Evolutionary conservation across 1,140 invertebrate species (phyloP).

Genomic region (Pantala flavescens): DNA sequence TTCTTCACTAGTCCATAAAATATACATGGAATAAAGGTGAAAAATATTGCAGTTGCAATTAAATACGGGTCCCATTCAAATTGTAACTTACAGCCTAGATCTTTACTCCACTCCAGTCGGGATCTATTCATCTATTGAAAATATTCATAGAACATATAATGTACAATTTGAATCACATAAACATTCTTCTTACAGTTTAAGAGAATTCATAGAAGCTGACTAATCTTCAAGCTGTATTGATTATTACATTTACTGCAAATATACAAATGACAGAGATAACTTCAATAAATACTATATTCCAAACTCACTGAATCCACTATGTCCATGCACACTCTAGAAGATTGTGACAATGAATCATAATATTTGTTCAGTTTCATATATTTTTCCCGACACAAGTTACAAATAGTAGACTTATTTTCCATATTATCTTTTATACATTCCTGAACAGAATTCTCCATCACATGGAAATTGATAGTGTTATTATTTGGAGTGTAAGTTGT

Average conservation of each 20-base stretch:
- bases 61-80: neutral
- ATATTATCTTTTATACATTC: conserved; percentile 33
- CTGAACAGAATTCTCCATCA: conserved; percentile 36
- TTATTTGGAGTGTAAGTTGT: conserved; percentile 33
- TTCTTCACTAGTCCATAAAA: neutral
- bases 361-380: conserved; percentile 40
- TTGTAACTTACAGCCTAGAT: neutral
- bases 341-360: conserved; percentile 42
- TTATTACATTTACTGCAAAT: too few species aligned
- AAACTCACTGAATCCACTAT: conserved; percentile 44
- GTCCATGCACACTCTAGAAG: conserved; percentile 45
- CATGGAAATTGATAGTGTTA: conserved; percentile 36
- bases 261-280: too few species aligned
- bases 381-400: conserved; percentile 39
- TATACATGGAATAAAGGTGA: neutral
- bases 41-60: neutral
- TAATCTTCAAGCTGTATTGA: too few species aligned
- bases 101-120: neutral
- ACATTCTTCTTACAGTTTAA: too few species aligned
- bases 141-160: too few species aligned
- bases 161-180: too few species aligned
- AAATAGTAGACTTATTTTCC: conserved; percentile 34
- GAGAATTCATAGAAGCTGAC: too few species aligned
- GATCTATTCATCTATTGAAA: neutral
- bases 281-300: conserved; percentile 21